phyloP scores from a whole-genome alignment of 2,888 invertebrate species.

The Lymantria dispar region DNA sequence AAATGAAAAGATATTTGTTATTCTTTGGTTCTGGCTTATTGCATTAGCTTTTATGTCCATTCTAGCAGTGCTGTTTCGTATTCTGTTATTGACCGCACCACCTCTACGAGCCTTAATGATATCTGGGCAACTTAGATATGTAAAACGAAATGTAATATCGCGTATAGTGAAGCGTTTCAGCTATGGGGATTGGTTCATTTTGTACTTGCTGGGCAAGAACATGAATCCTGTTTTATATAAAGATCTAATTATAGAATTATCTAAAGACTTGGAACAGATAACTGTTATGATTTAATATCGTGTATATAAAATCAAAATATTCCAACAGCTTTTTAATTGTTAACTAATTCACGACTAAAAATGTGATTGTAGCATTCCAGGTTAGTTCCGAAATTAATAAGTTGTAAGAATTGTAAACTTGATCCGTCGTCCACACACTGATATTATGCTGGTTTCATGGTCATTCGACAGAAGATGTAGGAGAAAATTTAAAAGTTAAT shows the following conservation, averaged over 20 bases:
- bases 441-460: too few species aligned
- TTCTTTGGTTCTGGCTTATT: conserved; percentile 89
- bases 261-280: conserved; percentile 60
- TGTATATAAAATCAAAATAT: not conserved
- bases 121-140: conserved; percentile 82
- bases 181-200: conserved; percentile 90
- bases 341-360: too few species aligned
- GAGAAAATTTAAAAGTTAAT: too few species aligned
- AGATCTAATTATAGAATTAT: conserved; percentile 83
- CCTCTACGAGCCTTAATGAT: conserved; percentile 84
- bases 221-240: conserved; percentile 86
- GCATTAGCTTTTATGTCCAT: conserved; percentile 84
- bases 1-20: conserved; percentile 90
- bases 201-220: conserved; percentile 89
- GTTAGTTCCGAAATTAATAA: too few species aligned
- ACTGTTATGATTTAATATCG: conserved; percentile 49
- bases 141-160: conserved; percentile 76
- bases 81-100: conserved; percentile 78
- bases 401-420: too few species aligned
- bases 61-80: conserved; percentile 85
- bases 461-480: too few species aligned
- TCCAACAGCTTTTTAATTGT: too few species aligned
- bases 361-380: too few species aligned
- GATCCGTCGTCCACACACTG: too few species aligned
- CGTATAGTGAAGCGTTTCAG: conserved; percentile 78